Conservation (phyloP, 2,113 vertebrate species). For the Gymnocephalus cernua region DNA sequence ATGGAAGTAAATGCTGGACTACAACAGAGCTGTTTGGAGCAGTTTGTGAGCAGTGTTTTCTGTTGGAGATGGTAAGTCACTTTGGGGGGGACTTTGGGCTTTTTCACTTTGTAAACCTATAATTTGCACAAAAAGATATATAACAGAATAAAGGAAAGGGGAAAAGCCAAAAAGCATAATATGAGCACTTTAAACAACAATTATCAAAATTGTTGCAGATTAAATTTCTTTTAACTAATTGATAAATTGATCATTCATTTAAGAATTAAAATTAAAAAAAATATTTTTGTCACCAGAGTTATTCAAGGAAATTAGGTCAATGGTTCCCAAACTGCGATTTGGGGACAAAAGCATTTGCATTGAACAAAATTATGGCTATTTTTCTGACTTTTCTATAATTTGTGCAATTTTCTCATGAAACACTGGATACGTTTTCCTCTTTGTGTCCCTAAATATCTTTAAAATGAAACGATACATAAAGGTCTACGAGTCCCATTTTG, state of each 20-base stretch:
- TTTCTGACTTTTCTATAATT: background rate
- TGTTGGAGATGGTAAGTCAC: too few relatives aligned
- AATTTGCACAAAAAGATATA: too few relatives aligned
- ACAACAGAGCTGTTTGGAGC: too few relatives aligned
- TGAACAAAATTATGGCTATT: background rate
- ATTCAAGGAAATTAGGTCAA: background rate
- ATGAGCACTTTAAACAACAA: too few relatives aligned
- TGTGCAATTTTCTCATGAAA: background rate
- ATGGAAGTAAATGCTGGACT: too few relatives aligned
- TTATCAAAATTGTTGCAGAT: background rate
- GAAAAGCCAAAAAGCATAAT: too few relatives aligned
- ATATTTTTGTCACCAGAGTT: too few relatives aligned
- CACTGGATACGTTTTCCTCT: background rate
- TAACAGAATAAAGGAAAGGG: too few relatives aligned
- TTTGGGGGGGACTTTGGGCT: too few relatives aligned
- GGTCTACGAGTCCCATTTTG: background rate
- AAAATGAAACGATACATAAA: background rate
- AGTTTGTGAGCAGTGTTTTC: too few relatives aligned
- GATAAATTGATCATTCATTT: background rate
- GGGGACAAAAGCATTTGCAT: too few relatives aligned
- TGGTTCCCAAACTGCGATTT: background rate
- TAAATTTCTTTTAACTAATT: background rate
- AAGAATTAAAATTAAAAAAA: background rate
- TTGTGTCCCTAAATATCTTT: background rate
- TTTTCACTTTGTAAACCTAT: too few relatives aligned